Evolutionary conservation across 1,140 invertebrate species (phyloP).

Genomic region (Geopemphigus sp.): DNA sequence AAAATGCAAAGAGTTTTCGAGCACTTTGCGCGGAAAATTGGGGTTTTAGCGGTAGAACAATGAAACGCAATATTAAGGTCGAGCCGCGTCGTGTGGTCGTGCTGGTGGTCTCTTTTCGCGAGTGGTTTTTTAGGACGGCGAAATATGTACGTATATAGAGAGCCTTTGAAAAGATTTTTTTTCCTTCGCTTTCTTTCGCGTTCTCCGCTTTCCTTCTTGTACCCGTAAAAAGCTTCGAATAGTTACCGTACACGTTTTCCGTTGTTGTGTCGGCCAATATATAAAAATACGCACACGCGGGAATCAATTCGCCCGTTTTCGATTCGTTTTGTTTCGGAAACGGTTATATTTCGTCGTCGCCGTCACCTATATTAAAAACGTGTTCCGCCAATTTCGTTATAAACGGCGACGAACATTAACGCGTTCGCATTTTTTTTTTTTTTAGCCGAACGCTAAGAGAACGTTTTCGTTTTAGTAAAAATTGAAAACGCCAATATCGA

Average conservation of each 20-base stretch:
- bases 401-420: too few relatives aligned
- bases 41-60: slow-evolving; percentile 27
- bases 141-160: slow-evolving; percentile 3
- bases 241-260: slow-evolving; percentile 4
- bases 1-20: slow-evolving; percentile 23
- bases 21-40: slow-evolving; percentile 13
- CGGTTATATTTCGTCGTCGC: too few relatives aligned
- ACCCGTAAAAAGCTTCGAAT: slow-evolving; percentile 28
- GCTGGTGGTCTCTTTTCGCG: slow-evolving; percentile 25
- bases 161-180: slow-evolving; percentile 35
- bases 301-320: too few relatives aligned
- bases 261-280: too few relatives aligned
- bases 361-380: too few relatives aligned
- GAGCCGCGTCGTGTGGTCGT: neutral
- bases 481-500: too few relatives aligned
- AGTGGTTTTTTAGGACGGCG: slow-evolving; percentile 28
- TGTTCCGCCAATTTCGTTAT: too few relatives aligned
- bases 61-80: slow-evolving; percentile 41
- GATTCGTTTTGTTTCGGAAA: too few relatives aligned
- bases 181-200: slow-evolving; percentile 2
- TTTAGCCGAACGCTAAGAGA: too few relatives aligned
- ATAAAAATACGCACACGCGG: too few relatives aligned
- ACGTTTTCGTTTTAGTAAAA: too few relatives aligned
- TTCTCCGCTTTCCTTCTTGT: slow-evolving; percentile 6
- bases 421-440: too few relatives aligned